Evolutionary conservation across 2,113 vertebrate genomes (phyloP).

Genomic region (Phodopus roborovskii): DNA sequence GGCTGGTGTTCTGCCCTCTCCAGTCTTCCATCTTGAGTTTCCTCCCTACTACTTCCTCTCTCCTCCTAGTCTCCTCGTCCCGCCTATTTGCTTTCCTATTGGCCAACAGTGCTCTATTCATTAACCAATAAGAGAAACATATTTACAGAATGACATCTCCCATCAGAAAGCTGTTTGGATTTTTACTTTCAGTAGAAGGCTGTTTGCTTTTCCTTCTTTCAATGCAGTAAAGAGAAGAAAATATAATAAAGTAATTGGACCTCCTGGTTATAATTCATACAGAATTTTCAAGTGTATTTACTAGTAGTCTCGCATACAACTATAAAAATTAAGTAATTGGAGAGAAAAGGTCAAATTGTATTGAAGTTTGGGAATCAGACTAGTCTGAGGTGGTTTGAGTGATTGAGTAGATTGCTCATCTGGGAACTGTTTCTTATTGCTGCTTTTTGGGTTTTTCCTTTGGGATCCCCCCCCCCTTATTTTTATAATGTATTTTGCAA

Average conservation of each 20-base stretch:
- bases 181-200: constrained; percentile 65
- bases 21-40: too few species aligned
- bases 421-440: constrained; percentile 57
- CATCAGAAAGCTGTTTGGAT: constrained; percentile 69
- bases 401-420: constrained; percentile 24
- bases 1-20: too few species aligned
- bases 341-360: constrained; percentile 62
- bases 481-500: constrained; percentile 74
- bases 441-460: constrained; percentile 60
- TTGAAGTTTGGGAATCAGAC: constrained; percentile 54
- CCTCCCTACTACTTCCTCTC: too few species aligned
- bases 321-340: constrained; percentile 68
- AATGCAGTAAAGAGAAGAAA: constrained; percentile 42
- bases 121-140: too few species aligned
- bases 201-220: constrained; percentile 67
- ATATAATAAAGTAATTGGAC: constrained; percentile 64
- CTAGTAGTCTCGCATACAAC: constrained; percentile 41
- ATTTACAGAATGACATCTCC: too few species aligned
- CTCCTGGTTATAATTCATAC: constrained; percentile 63
- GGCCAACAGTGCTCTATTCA: too few species aligned
- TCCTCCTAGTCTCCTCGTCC: too few species aligned
- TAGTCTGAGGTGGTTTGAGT: constrained; percentile 24
- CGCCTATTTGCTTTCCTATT: too few species aligned
- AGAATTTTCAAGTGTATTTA: constrained; percentile 74
- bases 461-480: constrained; percentile 34